phyloP scores from a whole-genome alignment of 1,140 invertebrate species.

The Drosophila yakuba region DNA sequence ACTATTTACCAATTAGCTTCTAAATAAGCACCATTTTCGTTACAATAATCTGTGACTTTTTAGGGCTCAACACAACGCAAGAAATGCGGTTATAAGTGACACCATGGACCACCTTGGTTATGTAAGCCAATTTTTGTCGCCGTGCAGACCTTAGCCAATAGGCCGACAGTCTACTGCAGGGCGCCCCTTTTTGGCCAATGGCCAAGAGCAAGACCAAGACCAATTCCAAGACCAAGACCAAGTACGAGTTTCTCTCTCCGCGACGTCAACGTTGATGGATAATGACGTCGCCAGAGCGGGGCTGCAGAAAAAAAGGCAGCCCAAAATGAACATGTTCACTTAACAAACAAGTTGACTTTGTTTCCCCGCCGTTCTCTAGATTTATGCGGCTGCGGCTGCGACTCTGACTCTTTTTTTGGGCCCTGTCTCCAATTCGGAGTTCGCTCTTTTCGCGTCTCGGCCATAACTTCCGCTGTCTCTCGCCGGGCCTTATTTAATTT shows the following conservation, averaged over 20 bases:
- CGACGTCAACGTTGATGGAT: constrained; percentile 33
- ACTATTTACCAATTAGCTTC: too few species aligned
- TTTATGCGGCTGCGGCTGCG: constrained; percentile 56
- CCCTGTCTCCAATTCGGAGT: constrained; percentile 27
- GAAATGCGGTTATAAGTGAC: neutral
- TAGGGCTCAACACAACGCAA: too few species aligned
- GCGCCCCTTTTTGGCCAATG: constrained; percentile 30
- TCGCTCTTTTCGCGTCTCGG: constrained; percentile 51
- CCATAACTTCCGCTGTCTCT: constrained; percentile 62
- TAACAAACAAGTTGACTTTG: constrained; percentile 83
- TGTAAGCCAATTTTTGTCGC: constrained; percentile 3
- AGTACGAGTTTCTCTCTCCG: constrained; percentile 67
- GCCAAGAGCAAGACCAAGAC: constrained; percentile 63
- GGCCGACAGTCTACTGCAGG: constrained; percentile 68
- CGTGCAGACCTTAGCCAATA: constrained; percentile 61
- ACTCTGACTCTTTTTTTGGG: constrained; percentile 2
- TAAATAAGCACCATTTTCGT: too few species aligned
- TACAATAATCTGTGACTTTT: too few species aligned
- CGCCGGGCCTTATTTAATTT: constrained; percentile 67
- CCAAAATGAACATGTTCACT: constrained; percentile 77
- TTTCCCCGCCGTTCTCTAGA: constrained; percentile 67
- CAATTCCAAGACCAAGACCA: constrained; percentile 65
- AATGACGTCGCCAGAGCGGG: constrained; percentile 23
- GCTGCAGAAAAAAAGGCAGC: constrained; percentile 67
- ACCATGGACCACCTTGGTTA: neutral